Percentiles rank a stretch among this genome's conserved stretches.
Conservation (phyloP, 2,113 vertebrate genomes). For the Ochotona princeps region DNA sequence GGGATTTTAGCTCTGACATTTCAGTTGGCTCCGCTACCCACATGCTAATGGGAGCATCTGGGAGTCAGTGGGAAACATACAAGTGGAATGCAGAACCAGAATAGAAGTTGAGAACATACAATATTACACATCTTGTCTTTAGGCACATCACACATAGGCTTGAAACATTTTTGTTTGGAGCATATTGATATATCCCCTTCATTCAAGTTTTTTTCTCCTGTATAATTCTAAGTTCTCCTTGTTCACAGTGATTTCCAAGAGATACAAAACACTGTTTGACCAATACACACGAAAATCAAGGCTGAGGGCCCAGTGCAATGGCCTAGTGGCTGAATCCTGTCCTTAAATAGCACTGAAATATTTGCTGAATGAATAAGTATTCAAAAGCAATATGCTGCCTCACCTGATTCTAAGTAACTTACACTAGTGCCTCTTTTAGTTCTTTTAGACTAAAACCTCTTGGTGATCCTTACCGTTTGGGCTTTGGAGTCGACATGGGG, state of each 20-base stretch:
- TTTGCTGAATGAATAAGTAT: neutral
- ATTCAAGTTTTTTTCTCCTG: neutral
- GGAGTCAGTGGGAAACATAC: neutral
- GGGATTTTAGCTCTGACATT: neutral
- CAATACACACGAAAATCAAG: neutral
- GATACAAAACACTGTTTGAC: neutral
- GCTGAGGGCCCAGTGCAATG: neutral
- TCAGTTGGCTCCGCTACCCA: neutral
- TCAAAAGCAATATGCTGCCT: neutral
- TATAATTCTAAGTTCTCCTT: slow-evolving; percentile 21
- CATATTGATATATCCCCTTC: neutral
- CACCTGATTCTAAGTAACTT: neutral
- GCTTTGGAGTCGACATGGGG: neutral
- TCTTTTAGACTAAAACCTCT: neutral
- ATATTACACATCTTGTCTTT: too few species aligned
- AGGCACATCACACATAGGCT: neutral
- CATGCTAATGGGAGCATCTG: neutral
- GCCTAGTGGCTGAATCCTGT: neutral
- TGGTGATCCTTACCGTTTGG: slow-evolving; percentile 58
- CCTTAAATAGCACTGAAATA: neutral
- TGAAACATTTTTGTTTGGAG: neutral
- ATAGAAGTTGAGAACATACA: neutral
- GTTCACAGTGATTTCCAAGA: neutral
- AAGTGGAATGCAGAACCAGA: neutral
- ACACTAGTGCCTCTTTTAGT: neutral